Conservation (phyloP, 2,113 vertebrate genomes). For the Steatornis caripensis region DNA sequence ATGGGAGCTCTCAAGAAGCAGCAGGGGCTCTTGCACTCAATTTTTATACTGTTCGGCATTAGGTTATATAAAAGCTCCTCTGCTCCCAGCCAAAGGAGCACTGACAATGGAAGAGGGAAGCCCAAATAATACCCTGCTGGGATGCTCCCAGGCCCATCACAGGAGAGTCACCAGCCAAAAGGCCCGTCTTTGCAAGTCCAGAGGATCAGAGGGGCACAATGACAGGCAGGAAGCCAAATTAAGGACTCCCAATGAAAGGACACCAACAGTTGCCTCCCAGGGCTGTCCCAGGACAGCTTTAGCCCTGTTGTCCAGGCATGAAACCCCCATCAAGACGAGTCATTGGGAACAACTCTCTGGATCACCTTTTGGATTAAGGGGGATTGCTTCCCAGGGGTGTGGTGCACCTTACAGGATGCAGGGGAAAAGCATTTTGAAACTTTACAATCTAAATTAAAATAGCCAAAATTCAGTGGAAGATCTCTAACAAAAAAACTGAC, state of each 20-base stretch:
- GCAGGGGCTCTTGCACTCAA: neutral
- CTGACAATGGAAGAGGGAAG: neutral
- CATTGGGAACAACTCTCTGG: neutral
- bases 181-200: neutral
- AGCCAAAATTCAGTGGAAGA: neutral
- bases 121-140: neutral
- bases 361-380: neutral
- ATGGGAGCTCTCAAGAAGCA: neutral
- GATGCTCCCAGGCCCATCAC: neutral
- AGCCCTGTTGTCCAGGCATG: neutral
- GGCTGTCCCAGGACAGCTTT: neutral
- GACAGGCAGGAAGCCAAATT: neutral
- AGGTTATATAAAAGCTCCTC: neutral
- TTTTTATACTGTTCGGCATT: neutral
- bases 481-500: neutral
- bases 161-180: neutral
- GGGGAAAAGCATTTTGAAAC: neutral
- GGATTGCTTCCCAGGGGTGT: neutral
- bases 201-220: neutral
- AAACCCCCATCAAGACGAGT: neutral
- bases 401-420: neutral
- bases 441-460: neutral
- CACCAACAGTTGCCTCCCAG: neutral
- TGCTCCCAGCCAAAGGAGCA: neutral
- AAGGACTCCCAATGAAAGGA: neutral